Base-by-base conservation (phyloP, 2,113 vertebrate species). In the Chloebia gouldiae region DNA sequence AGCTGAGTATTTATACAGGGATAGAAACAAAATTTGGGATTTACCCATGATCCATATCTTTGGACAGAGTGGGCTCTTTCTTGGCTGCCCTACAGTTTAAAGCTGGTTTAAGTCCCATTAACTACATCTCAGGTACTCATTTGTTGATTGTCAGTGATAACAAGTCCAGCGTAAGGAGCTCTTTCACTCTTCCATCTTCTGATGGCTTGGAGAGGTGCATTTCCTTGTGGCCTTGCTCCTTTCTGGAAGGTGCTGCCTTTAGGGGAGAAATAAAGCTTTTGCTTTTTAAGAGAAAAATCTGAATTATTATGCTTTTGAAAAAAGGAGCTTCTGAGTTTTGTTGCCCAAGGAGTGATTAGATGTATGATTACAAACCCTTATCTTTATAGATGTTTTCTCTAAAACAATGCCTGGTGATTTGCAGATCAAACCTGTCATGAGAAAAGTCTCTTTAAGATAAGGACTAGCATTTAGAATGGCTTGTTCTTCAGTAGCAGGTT, bases 61-160 rank as follows among this genome's bases (percentile, higher is more conserved):
- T 49, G 76, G 49, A 45, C 23, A 54, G 51, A 16, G 1, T 13
- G 76, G 54, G 25, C 51, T 84, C 83, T 93, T 49, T 13, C 37
- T 76, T 87, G 72, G 69, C 92, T 75, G 71, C 59, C 51, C 42
- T 86, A 71, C 82, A 92, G 59, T 30, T 83, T 88, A 95, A 94
- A 80, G 50, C 85, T 59, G 24, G 13, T 42, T 77, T 61, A 90
- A 92, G 76, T 54, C 86, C 82, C 35, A 77, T 92, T 86, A 96
- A 93, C 42, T 73, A 3, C 0, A 3, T 60, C 66, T 81, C 39
- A 54, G 42, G 35, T 68, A 19, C 35, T 81, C 45, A 28, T 49
- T 50, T 77, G 37, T 15, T 57, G 51, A 35, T 60, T 30, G 50
- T 30, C 57, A 49, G 2, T 39, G 51, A 40, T 51, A 53, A 39